Conservation (phyloP, 2,113 vertebrate genomes). For the Mesocricetus auratus region DNA sequence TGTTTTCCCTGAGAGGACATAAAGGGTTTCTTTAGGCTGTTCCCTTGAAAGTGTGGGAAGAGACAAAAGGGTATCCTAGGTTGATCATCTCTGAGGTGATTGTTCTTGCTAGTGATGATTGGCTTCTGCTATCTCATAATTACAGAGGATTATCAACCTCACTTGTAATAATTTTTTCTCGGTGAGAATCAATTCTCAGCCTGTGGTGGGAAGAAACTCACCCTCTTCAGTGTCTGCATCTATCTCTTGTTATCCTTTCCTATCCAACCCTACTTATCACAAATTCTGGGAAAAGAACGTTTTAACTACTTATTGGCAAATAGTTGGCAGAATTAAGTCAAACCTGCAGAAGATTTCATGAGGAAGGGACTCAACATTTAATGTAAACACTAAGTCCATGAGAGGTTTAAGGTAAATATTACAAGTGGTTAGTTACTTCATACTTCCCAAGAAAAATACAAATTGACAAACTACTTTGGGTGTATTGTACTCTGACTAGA, state of each 20-base stretch:
- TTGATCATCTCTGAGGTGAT: background rate
- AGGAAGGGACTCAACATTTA: background rate
- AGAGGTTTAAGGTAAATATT: background rate
- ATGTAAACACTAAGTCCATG: background rate
- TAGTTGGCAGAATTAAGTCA: background rate
- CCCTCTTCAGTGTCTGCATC: background rate
- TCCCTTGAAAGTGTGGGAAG: background rate
- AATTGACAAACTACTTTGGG: background rate
- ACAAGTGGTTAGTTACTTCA: background rate
- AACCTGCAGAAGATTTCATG: background rate
- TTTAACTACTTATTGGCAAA: background rate
- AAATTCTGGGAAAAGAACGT: background rate
- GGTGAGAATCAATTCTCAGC: background rate
- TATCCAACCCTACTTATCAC: background rate
- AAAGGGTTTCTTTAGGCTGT: background rate
- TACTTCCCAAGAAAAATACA: background rate
- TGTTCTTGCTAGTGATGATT: background rate
- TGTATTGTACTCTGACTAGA: background rate
- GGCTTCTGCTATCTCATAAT: background rate
- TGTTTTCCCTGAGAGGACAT: background rate
- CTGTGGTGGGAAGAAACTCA: background rate
- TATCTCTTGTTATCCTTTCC: background rate
- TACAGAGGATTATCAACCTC: background rate
- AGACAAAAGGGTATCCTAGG: background rate
- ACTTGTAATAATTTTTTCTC: background rate